Conservation (phyloP, 2,888 invertebrate genomes). For the Pegoplata infirma region DNA sequence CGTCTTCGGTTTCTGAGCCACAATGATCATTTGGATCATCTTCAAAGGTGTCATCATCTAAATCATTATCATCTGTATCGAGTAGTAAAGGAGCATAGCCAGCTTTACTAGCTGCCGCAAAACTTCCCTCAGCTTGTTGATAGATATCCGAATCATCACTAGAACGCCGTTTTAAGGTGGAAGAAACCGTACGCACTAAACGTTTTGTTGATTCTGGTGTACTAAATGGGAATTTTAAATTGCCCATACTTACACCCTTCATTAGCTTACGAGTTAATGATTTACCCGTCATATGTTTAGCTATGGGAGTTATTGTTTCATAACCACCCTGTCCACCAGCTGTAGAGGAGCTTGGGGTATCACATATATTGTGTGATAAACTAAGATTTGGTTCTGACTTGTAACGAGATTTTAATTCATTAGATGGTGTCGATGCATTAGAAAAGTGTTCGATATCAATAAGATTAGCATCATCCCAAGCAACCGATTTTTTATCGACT, state of each 20-base stretch:
- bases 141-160: conserved; percentile 66
- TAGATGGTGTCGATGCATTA: conserved; percentile 68
- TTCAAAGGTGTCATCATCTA: conserved; percentile 65
- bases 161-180: conserved; percentile 68
- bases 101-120: conserved; percentile 21
- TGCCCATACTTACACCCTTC: conserved; percentile 77
- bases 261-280: conserved; percentile 71
- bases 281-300: conserved; percentile 43
- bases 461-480: conserved; percentile 70
- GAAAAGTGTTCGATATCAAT: conserved; percentile 67
- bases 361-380: conserved; percentile 63
- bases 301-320: conserved; percentile 45
- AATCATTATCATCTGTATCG: conserved; percentile 62
- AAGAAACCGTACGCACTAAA: conserved; percentile 70
- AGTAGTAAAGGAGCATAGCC: conserved; percentile 43
- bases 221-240: conserved; percentile 74
- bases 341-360: conserved; percentile 62
- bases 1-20: conserved; percentile 45
- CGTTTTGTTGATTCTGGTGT: conserved; percentile 72
- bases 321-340: background rate
- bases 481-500: conserved; percentile 67
- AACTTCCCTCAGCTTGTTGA: conserved; percentile 52
- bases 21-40: conserved; percentile 54
- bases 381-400: conserved; percentile 77
- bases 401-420: conserved; percentile 71